Evolutionary conservation across 2,888 invertebrate species (phyloP).

Genomic region (Auanema freiburgensis): DNA sequence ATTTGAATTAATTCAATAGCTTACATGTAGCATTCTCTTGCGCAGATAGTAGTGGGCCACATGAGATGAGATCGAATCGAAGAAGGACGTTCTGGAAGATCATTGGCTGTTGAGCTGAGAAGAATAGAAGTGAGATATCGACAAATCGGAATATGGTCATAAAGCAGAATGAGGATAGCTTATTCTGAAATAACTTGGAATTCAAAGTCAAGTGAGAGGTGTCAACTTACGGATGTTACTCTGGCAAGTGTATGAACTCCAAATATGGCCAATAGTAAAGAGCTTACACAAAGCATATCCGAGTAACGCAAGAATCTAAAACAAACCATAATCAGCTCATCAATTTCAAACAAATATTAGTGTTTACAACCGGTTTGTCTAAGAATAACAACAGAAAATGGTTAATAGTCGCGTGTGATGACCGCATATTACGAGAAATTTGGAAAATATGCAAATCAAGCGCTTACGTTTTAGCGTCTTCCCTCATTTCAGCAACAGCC

Average conservation of each 20-base stretch:
- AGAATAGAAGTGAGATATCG: conserved; percentile 59
- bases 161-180: conserved; percentile 58
- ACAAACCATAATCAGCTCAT: too few species aligned
- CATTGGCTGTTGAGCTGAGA: conserved; percentile 62
- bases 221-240: conserved; percentile 46
- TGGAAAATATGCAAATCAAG: too few species aligned
- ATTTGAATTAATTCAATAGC: too few species aligned
- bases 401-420: neutral
- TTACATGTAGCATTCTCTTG: conserved; percentile 60
- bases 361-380: neutral
- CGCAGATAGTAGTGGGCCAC: conserved; percentile 56
- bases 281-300: conserved; percentile 56
- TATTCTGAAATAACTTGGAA: conserved; percentile 42
- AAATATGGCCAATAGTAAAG: conserved; percentile 59
- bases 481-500: conserved; percentile 47
- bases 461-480: conserved; percentile 33
- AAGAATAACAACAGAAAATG: neutral
- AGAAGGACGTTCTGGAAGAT: conserved; percentile 60
- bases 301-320: conserved; percentile 48
- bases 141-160: conserved; percentile 62
- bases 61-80: conserved; percentile 54
- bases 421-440: neutral
- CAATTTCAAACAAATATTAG: too few species aligned
- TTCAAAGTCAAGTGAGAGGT: neutral
- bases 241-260: conserved; percentile 60